Evolutionary conservation across 92 coral and sea anemone species (phyloP).

Genomic region (Palythoa heliodiscus): DNA sequence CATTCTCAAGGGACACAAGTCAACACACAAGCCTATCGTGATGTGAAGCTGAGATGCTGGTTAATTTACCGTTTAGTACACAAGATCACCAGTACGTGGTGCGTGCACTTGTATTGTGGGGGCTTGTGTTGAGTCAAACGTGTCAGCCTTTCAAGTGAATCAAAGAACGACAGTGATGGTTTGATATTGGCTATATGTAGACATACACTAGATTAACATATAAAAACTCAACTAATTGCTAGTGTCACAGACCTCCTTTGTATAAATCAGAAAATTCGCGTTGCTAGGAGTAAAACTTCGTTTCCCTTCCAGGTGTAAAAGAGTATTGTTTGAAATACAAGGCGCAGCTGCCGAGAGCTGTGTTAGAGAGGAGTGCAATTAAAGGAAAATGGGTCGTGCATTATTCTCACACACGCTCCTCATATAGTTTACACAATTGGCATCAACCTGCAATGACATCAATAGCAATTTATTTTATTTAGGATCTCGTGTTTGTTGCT

Average conservation of each 20-base stretch:
- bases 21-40: slow-evolving; percentile 22
- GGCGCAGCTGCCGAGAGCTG: slow-evolving; percentile 83
- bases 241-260: slow-evolving; percentile 80
- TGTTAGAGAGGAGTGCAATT: slow-evolving; percentile 80
- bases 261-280: slow-evolving; percentile 74
- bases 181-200: slow-evolving; percentile 65
- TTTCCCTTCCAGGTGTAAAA: slow-evolving; percentile 87
- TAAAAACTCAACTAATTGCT: slow-evolving; percentile 74
- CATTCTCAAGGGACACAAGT: slow-evolving; percentile 28
- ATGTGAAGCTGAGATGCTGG: slow-evolving; percentile 19
- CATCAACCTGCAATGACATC: slow-evolving; percentile 87
- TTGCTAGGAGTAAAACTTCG: slow-evolving; percentile 82
- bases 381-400: slow-evolving; percentile 82
- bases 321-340: slow-evolving; percentile 81
- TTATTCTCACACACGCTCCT: slow-evolving; percentile 93
- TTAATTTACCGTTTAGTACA: slow-evolving; percentile 32
- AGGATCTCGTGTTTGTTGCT: slow-evolving; percentile 75
- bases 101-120: slow-evolving; percentile 47
- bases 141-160: slow-evolving; percentile 57
- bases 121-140: slow-evolving; percentile 52
- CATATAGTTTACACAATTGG: slow-evolving; percentile 86
- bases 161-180: slow-evolving; percentile 51
- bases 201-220: slow-evolving; percentile 62
- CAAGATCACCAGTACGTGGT: slow-evolving; percentile 26
- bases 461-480: slow-evolving; percentile 78